phyloP scores from a whole-genome alignment of 1,140 invertebrate genomes.

The Drosophila sproati region DNA sequence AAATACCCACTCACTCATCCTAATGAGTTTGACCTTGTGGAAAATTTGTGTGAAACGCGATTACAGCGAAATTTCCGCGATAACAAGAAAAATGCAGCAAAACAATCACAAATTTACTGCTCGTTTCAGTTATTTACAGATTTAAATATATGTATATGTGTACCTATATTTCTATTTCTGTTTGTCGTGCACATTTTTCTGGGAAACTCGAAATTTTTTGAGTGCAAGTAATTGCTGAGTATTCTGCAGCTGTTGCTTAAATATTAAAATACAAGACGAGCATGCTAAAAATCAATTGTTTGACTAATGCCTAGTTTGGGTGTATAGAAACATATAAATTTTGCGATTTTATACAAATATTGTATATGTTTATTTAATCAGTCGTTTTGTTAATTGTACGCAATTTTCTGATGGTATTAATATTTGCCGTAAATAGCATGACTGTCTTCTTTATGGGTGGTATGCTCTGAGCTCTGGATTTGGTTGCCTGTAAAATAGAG shows the following conservation, averaged over 20 bases:
- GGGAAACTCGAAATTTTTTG: background rate
- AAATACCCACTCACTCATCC: conserved; percentile 13
- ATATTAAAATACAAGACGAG: too few species aligned
- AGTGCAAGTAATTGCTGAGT: too few species aligned
- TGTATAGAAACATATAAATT: conserved; percentile 9
- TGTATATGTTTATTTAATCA: conserved; percentile 11
- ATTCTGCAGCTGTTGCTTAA: too few species aligned
- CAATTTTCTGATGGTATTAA: conserved; percentile 12
- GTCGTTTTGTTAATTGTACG: conserved; percentile 3
- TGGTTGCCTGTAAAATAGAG: conserved; percentile 1
- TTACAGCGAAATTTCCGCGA: conserved; percentile 48
- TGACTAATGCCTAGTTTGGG: too few species aligned
- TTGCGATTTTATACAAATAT: background rate
- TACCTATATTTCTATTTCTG: too few species aligned
- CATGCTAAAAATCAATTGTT: too few species aligned
- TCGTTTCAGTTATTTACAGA: background rate
- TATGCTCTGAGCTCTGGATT: background rate
- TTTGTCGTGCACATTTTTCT: background rate
- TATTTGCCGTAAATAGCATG: conserved; percentile 20
- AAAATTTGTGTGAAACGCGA: conserved; percentile 33
- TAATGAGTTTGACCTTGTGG: conserved; percentile 74
- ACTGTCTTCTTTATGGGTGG: conserved; percentile 22
- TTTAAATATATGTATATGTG: too few species aligned
- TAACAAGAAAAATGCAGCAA: conserved; percentile 3
- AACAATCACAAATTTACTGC: conserved; percentile 7